Conservation (phyloP, 2,888 invertebrate genomes). For the Andrena haemorrhoa region DNA sequence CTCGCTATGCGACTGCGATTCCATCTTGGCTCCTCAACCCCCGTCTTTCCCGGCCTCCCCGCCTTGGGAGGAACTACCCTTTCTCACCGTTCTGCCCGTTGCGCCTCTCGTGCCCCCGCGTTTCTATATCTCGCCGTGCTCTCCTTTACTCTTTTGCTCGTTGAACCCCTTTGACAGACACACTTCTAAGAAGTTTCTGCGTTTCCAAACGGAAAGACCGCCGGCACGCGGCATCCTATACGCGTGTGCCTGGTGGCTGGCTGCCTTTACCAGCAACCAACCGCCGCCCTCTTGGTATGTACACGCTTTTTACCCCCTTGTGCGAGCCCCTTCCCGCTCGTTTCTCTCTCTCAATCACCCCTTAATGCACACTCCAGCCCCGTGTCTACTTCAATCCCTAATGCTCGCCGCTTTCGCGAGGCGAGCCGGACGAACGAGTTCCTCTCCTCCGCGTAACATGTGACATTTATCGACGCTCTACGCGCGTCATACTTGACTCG, state of each 20-base stretch:
- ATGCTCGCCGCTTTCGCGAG: constrained; percentile 55
- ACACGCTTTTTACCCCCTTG: constrained; percentile 59
- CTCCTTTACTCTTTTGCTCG: constrained; percentile 46
- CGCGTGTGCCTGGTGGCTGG: constrained; percentile 32
- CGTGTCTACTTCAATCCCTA: constrained; percentile 68
- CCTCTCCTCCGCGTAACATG: constrained; percentile 32
- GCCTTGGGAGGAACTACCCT: constrained; percentile 48
- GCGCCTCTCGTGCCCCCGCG: constrained; percentile 22
- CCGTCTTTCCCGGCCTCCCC: background rate
- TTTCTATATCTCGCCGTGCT: constrained; percentile 40
- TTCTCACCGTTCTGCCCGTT: constrained; percentile 52
- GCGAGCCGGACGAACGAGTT: constrained; percentile 42
- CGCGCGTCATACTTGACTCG: constrained; percentile 33
- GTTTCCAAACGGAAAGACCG: constrained; percentile 63
- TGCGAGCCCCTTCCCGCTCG: constrained; percentile 52
- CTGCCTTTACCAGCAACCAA: constrained; percentile 44
- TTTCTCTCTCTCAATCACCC: constrained; percentile 74
- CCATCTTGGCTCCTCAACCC: constrained; percentile 51
- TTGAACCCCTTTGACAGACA: constrained; percentile 65
- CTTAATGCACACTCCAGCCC: constrained; percentile 72
- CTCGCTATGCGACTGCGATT: constrained; percentile 52
- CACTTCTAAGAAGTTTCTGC: constrained; percentile 61
- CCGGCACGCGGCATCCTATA: constrained; percentile 50
- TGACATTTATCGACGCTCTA: constrained; percentile 42
- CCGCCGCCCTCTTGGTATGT: constrained; percentile 47